These are phyloP conservation scores for Chloroclystis v-ata DNA, from an alignment of 2,888 invertebrate species.

Conservation along the genomic window DNA sequence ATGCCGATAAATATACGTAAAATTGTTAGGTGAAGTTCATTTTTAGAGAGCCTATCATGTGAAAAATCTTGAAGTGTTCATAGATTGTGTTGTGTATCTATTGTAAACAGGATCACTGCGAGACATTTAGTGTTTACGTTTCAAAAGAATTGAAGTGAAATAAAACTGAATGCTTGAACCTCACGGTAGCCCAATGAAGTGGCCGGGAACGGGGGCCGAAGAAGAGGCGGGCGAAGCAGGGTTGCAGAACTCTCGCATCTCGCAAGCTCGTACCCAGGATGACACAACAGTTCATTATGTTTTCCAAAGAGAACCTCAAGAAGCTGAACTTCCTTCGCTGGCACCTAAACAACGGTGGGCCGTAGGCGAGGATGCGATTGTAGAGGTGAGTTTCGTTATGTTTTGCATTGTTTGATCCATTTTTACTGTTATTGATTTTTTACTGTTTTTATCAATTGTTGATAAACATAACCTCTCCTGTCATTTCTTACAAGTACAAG, in stretches of 20 bases:
- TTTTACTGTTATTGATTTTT: neutral
- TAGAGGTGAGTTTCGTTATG: constrained; percentile 83
- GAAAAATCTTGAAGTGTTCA: constrained; percentile 44
- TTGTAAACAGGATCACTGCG: constrained; percentile 45
- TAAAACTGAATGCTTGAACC: constrained; percentile 77
- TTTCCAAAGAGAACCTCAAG: constrained; percentile 88
- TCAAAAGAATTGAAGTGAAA: constrained; percentile 54
- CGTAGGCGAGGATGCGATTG: constrained; percentile 90
- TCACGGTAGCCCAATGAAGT: constrained; percentile 85
- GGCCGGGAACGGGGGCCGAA: constrained; percentile 84
- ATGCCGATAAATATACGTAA: constrained; percentile 49
- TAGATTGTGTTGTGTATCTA: constrained; percentile 38
- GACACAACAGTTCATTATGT: constrained; percentile 96
- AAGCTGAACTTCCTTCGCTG: constrained; percentile 86
- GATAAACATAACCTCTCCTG: constrained; percentile 37
- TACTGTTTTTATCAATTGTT: constrained; percentile 25
- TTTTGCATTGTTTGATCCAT: constrained; percentile 6
- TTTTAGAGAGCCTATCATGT: constrained; percentile 54
- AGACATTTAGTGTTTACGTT: constrained; percentile 60
- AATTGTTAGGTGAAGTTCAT: constrained; percentile 37
- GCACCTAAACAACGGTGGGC: constrained; percentile 91
- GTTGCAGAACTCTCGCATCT: constrained; percentile 80
- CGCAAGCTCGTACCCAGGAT: constrained; percentile 84
- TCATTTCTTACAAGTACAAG: neutral
- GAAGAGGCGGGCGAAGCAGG: constrained; percentile 78